These are phyloP conservation scores for Watersipora subatra DNA, from an alignment of 1,140 invertebrate species.

Conservation along the genomic window DNA sequence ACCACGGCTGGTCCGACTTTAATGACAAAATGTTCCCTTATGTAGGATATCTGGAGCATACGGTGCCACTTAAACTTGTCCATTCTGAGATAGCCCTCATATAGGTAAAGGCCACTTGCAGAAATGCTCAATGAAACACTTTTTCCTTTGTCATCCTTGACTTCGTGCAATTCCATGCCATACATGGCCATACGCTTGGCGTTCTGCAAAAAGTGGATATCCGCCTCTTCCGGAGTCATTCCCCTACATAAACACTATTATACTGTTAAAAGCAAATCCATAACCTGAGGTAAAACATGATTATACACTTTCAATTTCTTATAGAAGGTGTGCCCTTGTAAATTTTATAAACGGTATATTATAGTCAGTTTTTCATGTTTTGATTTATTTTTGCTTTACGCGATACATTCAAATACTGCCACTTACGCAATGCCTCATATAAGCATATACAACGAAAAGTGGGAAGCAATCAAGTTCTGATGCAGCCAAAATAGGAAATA, in stretches of 20 bases:
- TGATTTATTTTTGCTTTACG: no score
- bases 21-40: constrained; percentile 94
- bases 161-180: constrained; percentile 86
- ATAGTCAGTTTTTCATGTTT: no score
- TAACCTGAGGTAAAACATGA: no score
- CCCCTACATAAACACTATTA: constrained; percentile 55
- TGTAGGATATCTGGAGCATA: constrained; percentile 97
- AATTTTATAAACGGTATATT: no score
- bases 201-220: constrained; percentile 90
- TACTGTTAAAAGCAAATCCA: no score
- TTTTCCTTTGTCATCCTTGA: constrained; percentile 74
- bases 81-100: constrained; percentile 82
- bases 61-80: constrained; percentile 99
- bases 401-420: no score
- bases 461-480: no score
- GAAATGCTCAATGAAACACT: constrained; percentile 94
- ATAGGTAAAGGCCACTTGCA: constrained; percentile 84
- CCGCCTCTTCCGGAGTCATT: constrained; percentile 87
- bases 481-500: no score
- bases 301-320: no score
- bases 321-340: no score
- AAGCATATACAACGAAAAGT: no score
- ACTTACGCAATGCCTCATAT: no score
- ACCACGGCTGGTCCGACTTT: constrained; percentile 88
- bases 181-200: constrained; percentile 97